Evolutionary conservation across 2,888 invertebrate genomes (phyloP).

Genomic region (Oeneis ivallda): DNA sequence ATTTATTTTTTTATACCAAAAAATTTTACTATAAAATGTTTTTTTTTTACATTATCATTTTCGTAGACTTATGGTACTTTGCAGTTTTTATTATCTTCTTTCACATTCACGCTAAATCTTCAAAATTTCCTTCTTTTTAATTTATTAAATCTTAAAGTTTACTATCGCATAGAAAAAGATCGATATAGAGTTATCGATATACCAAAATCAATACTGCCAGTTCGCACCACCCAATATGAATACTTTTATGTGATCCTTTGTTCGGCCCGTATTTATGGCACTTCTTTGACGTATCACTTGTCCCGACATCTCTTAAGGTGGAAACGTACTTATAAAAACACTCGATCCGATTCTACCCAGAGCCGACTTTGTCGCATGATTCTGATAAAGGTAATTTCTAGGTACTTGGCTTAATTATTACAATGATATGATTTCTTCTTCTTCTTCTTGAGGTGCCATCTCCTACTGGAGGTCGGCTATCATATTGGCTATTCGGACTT

Average conservation of each 20-base stretch:
- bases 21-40: not conserved
- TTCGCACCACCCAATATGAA: constrained; percentile 36
- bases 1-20: not conserved
- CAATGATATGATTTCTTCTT: no score
- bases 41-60: not conserved
- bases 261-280: constrained; percentile 42
- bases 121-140: no score
- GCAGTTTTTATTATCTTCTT: no score
- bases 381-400: no score
- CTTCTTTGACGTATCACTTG: constrained; percentile 47
- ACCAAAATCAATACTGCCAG: not conserved
- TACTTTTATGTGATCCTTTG: constrained; percentile 42
- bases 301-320: constrained; percentile 40
- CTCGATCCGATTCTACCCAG: constrained; percentile 40
- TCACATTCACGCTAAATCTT: no score
- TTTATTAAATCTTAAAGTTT: not conserved
- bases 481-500: no score
- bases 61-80: no score
- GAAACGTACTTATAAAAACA: constrained; percentile 37
- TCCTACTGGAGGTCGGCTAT: no score
- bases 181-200: constrained; percentile 26
- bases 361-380: no score
- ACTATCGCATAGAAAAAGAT: not conserved
- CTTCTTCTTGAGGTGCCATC: no score
- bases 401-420: no score